Evolutionary conservation across 1,140 invertebrate species (phyloP), one percentile per base, ranked within the genome.

Genomic region (Lucilia sericata): DNA sequence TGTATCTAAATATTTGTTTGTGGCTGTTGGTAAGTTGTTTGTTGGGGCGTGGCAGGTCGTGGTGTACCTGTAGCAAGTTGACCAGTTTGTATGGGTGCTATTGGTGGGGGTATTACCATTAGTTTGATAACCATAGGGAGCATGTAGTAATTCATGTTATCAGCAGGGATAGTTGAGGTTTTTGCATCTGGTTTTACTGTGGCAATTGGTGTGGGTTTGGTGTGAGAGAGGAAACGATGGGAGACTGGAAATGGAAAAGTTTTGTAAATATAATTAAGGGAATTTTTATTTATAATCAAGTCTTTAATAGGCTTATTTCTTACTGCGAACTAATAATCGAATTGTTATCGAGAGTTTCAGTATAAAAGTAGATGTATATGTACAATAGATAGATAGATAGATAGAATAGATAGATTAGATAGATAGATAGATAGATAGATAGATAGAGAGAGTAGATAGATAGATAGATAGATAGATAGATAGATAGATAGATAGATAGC

Each of bases 201-300:
- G 51, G 51, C 21, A 49, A 78, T 70, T 30, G 25, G 65, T 60
- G 65, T 9, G 55, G 85, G 85, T 84, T 90, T 89, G 7, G 89
- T 88, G 76, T 90, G 89, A 2, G 89, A n/a, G n/a, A n/a, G n/a
- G n/a, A 90, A 1, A 90, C 84, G 21, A 90, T 86, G n/a, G 89
- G 89, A 0, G 88, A 87, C 89, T 90, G 34, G 9, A 76, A 60
- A n/a, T 17, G 13, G 10, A 17, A n/a, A 60, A 17, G 25, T 2
- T 30, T 30, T 2, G 25, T n/a, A 30, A 30, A 2, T 3, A 3
- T 30, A 30, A 30, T 30, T 30, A 30, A 30, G 1, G 25, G 25
- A 30, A 30, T 30, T 30, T 30, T 30, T 30, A 30, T 30, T 30
- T 30, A 30, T 30, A 30, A 3, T n/a, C n/a, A n/a, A n/a, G n/a